phyloP scores from a whole-genome alignment of 53 echinoderm and acorn worm genomes.

The Henricia sp. region DNA sequence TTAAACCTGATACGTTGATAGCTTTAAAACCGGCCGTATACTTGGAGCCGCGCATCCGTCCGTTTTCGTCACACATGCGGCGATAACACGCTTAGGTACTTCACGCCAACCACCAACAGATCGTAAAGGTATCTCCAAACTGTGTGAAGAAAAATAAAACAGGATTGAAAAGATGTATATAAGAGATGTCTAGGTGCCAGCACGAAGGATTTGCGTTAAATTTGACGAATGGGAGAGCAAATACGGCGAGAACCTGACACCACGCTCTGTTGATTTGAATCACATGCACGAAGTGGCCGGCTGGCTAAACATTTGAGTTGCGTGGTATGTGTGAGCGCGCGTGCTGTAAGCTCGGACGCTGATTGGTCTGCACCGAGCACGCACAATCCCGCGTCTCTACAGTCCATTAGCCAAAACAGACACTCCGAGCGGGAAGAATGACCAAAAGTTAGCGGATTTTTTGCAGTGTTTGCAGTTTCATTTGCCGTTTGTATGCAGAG shows the following conservation, averaged over 20 bases:
- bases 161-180: not conserved
- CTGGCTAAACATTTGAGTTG: not conserved
- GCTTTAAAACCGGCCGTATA: no score
- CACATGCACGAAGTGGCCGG: not conserved
- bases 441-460: no score
- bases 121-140: not conserved
- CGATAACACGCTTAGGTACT: not conserved
- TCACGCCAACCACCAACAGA: not conserved
- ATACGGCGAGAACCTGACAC: not conserved
- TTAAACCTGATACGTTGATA: no score
- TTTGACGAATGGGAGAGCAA: not conserved
- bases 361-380: constrained; percentile 16
- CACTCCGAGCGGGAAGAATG: not conserved
- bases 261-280: constrained; percentile 6
- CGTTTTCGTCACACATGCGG: not conserved
- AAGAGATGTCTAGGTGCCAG: not conserved
- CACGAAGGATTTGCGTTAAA: not conserved
- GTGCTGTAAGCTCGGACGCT: not conserved
- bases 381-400: not conserved
- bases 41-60: no score
- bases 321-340: not conserved
- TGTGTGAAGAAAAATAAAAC: not conserved
- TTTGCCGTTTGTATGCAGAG: not conserved
- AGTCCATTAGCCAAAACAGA: constrained; percentile 12
- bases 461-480: not conserved